Conservation (phyloP, 2,888 invertebrate genomes). For the Halocaridina rubra region DNA sequence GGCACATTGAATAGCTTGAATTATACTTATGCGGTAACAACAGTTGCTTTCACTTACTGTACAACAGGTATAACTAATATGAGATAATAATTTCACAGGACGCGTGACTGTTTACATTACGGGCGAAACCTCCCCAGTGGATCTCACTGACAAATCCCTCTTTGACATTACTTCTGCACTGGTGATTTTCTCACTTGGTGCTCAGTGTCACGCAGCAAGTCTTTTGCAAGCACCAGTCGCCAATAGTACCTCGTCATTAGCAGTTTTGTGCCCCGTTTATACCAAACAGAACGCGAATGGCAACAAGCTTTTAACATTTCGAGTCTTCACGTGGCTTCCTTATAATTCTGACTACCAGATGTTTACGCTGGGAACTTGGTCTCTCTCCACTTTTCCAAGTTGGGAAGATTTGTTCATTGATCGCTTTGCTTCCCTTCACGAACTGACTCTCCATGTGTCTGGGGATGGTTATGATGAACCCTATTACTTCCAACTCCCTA, state of each 20-base stretch:
- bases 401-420: slow-evolving; percentile 2
- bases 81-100: no score
- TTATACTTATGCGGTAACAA: no score
- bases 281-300: no score
- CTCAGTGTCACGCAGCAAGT: no score
- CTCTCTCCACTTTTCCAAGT: not conserved
- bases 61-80: no score
- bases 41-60: no score
- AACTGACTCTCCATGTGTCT: not conserved
- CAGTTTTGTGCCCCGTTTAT: not conserved
- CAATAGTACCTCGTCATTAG: not conserved
- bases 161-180: no score
- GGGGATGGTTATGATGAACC: slow-evolving; percentile 11
- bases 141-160: no score
- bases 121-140: no score
- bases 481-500: not conserved
- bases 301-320: not conserved
- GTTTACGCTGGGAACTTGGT: not conserved
- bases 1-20: no score
- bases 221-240: not conserved
- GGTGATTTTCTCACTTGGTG: no score
- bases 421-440: slow-evolving; percentile 7
- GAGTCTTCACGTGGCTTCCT: not conserved
- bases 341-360: not conserved
- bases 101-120: no score